Evolutionary conservation across 2,888 invertebrate species (phyloP), one percentile per base, ranked within the genome.

Genomic region (Chrysomela aeneicollis): DNA sequence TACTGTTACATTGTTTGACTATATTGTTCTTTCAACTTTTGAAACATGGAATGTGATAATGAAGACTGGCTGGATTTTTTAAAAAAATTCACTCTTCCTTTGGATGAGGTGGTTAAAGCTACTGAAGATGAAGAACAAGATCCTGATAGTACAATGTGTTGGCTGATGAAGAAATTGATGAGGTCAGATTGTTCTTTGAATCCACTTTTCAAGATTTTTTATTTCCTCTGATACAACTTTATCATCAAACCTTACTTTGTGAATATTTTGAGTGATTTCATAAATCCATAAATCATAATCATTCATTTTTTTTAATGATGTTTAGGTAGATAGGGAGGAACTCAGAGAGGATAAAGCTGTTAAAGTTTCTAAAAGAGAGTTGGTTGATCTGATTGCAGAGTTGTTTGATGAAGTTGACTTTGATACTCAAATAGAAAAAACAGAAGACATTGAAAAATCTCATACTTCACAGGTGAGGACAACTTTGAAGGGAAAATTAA

Each of bases 131-230:
- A 91, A 78, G 92, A 92, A 66, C 91, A 92, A 59, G 96, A 96
- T 84, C 95, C 95, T 0, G 95, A 95, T 52, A 66, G 79, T 96
- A 94, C 79, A 92, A 94, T 79, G 92, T 93, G 4, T 86, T 92
- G 52, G 93, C 91, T 18, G 94, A 95, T 77, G 90, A 90, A 71
- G 92, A 92, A 76, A 84, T 85, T 63, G 84, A 86, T 76, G 86
- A 88, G 68, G 83, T 66, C 4, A 26, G 26, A 8, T 5, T 5
- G 3, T 26, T 26, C 8, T 26, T 8, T 5, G 3, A 26, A 8
- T 26, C 26, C n/a, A n/a, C n/a, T n/a, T n/a, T n/a, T n/a, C 6
- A 26, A 5, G 49, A 53, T 22, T 22, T n/a, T 46, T 9, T 18
- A 4, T 46, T 58, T 46, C 51, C 30, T 57, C 63, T 46, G 63